phyloP scores from a whole-genome alignment of 2,797 vertebrate species.

The Podarcis lilfordi region DNA sequence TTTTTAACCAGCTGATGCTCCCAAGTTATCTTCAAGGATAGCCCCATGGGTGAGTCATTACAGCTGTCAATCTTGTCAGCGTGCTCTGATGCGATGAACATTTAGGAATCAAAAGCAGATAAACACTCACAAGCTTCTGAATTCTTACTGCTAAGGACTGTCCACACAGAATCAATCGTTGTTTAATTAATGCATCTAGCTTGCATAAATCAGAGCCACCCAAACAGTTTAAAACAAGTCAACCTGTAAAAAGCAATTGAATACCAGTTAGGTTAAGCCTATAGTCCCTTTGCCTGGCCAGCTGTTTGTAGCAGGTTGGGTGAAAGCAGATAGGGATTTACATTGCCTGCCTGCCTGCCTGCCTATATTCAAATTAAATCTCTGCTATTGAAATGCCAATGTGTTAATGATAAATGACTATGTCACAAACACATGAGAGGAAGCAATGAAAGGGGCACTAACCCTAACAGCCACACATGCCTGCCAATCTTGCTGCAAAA shows the following conservation, averaged over 20 bases:
- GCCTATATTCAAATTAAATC: constrained; percentile 1
- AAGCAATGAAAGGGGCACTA: constrained; percentile 13
- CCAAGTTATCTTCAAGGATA: background rate
- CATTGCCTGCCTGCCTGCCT: background rate
- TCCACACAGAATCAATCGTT: background rate
- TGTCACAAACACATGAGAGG: background rate
- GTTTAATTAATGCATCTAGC: background rate
- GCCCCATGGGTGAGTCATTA: background rate
- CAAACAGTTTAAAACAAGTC: background rate
- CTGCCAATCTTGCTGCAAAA: background rate
- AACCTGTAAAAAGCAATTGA: constrained; percentile 1
- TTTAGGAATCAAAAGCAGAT: background rate
- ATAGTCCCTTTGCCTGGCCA: background rate
- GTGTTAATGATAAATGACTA: constrained; percentile 12
- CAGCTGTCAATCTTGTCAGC: background rate
- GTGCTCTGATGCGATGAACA: background rate
- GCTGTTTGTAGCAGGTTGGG: background rate
- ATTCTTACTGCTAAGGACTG: background rate
- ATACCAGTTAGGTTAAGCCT: background rate
- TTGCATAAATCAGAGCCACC: background rate
- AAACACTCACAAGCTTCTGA: background rate
- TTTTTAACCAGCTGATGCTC: background rate
- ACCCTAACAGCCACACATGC: background rate
- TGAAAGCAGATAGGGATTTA: constrained; percentile 2
- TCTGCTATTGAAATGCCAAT: background rate